Base-by-base conservation (phyloP, 1,140 invertebrate genomes). In the Arion vulgaris region DNA sequence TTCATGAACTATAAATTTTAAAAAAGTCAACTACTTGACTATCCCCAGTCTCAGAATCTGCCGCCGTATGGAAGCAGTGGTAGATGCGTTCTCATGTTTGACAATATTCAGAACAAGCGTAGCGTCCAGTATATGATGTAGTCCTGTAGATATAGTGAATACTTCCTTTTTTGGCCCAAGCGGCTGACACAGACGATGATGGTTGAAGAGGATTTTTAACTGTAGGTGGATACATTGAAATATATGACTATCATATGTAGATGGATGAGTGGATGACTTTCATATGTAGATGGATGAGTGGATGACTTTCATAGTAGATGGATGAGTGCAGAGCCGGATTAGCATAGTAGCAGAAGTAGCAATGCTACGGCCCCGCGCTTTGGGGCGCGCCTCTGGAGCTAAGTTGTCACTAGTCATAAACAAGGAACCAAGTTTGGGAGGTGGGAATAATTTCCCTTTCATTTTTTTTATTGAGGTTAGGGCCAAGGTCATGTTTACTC, bases 71-170 rank as follows among this genome's bases (percentile, higher is more conserved):
- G 78, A 80, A 2, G 62, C 32, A 1, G 68, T 80, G 13, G 68
- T 80, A n/a, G 62, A 71, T 0, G 62, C 45, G 17, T 80, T 36
- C 68, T 71, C 78, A 7, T 81, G 51, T 34, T 85, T 82, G 38
- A 82, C 26, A 15, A 83, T 72, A 71, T 82, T 85, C 9, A 82
- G 71, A 4, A 85, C 51, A 38, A 85, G 80, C 0, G 85, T 74
- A 49, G 85, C 69, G n/a, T 85, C 85, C 68, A 85, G 80, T 5
- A 82, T 68, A n/a, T 51, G 72, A 15, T 85, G 82, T 23, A 85
- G 62, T 4, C 85, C 85, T 0, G 85, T 75, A 2, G 82, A 80
- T 7, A 85, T 71, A 36, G 85, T 81, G 45, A 85, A 85, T 5
- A 51, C 28, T 26, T 85, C 82, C 69, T 78, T 76, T 0, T 11